Percentiles rank a stretch among this genome's conserved stretches.
These are phyloP conservation scores for Grammomys surdaster DNA, from an alignment of 2,113 vertebrate species.

Conservation along the genomic window DNA sequence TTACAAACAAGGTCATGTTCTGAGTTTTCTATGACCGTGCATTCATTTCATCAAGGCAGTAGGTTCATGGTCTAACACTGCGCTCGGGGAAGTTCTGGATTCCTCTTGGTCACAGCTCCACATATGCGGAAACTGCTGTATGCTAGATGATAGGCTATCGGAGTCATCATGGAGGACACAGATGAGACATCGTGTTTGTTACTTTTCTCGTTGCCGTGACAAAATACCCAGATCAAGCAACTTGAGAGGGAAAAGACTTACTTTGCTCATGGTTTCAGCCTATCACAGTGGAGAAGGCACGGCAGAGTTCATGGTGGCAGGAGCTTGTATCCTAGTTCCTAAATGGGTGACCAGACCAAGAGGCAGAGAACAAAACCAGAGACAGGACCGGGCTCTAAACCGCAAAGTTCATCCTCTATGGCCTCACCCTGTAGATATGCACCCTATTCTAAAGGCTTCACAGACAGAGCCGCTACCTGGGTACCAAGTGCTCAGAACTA, in stretches of 20 bases:
- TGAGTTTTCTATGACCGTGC: neutral
- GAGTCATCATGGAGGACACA: neutral
- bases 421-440: no score
- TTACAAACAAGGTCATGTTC: conserved; percentile 1
- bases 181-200: neutral
- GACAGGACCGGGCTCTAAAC: neutral
- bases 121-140: accelerated
- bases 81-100: neutral
- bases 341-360: neutral
- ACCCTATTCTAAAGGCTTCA: neutral
- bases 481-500: neutral
- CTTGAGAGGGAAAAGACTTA: neutral
- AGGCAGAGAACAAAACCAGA: neutral
- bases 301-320: neutral
- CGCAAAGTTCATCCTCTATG: neutral
- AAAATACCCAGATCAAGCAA: neutral
- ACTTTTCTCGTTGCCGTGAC: neutral
- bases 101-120: neutral
- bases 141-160: neutral
- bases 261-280: neutral
- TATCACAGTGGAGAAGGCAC: neutral
- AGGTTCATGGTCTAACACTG: neutral
- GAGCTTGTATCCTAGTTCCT: neutral
- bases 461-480: no score
- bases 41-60: neutral